Percentiles rank a stretch among this genome's conserved stretches.
phyloP scores from a whole-genome alignment of 2,113 vertebrate genomes.

The Ahaetulla prasina region DNA sequence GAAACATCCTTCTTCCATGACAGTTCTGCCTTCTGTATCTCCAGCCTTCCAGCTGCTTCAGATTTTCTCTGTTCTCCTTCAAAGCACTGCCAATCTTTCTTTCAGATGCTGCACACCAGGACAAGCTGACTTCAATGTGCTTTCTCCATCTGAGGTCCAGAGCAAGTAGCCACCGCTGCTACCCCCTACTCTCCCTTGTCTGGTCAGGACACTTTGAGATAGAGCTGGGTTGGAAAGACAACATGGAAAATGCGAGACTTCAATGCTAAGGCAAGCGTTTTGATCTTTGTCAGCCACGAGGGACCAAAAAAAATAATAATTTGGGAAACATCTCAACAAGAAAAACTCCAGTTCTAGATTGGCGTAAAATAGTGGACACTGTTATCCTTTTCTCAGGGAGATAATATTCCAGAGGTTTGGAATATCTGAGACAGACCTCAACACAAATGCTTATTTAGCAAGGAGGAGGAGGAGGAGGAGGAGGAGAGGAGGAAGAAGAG shows the following conservation, averaged over 20 bases:
- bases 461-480: too few species aligned
- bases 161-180: neutral
- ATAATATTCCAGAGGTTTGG: neutral
- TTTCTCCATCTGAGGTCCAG: neutral
- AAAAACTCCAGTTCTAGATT: neutral
- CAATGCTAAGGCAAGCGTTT: neutral
- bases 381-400: neutral
- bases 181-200: neutral
- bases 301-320: neutral
- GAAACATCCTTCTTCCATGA: neutral
- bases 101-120: neutral
- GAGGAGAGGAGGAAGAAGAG: too few species aligned
- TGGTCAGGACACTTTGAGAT: neutral
- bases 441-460: neutral
- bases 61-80: accelerated
- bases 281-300: neutral
- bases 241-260: neutral
- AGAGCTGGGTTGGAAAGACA: neutral
- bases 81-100: accelerated
- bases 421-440: neutral
- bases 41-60: neutral
- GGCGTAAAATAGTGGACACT: neutral
- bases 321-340: neutral
- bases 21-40: neutral
- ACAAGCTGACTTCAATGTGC: neutral